Evolutionary conservation across 37 sponge, comb jelly and placozoan genomes (phyloP).

Genomic region (Eunapius fragilis): DNA sequence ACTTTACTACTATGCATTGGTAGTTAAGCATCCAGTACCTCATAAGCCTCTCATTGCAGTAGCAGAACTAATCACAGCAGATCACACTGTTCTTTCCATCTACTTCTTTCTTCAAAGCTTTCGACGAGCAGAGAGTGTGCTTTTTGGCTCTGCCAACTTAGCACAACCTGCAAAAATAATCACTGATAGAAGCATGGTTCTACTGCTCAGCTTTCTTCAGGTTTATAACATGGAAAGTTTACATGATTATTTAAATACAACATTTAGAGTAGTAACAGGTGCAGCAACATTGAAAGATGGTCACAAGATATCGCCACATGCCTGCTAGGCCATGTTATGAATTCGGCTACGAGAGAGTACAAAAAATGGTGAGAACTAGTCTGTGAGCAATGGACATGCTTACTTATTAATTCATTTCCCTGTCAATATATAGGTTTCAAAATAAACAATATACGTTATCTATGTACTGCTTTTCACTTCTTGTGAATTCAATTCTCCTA

Average conservation of each 20-base stretch:
- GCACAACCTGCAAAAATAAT: not conserved
- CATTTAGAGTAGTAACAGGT: not conserved
- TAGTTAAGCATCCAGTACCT: not conserved
- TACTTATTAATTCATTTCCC: too few species aligned
- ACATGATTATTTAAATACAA: not conserved
- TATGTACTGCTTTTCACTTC: too few species aligned
- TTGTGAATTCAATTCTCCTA: too few species aligned
- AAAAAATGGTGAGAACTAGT: too few species aligned
- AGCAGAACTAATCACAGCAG: constrained; percentile 14
- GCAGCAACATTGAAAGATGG: not conserved
- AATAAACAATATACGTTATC: too few species aligned
- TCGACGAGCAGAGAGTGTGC: not conserved
- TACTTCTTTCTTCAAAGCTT: not conserved
- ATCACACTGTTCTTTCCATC: constrained; percentile 2
- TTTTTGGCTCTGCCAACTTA: not conserved
- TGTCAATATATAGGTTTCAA: too few species aligned
- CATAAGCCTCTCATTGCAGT: not conserved
- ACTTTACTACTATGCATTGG: not conserved
- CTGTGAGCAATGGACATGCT: too few species aligned
- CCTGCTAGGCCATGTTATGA: too few species aligned
- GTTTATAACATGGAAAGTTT: constrained; percentile 13
- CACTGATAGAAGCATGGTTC: constrained; percentile 22
- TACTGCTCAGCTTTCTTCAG: constrained; percentile 4
- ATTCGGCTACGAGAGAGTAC: too few species aligned
- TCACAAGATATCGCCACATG: too few species aligned